Base-by-base conservation (phyloP, 2,113 vertebrate genomes). In the Tringa solitaria region DNA sequence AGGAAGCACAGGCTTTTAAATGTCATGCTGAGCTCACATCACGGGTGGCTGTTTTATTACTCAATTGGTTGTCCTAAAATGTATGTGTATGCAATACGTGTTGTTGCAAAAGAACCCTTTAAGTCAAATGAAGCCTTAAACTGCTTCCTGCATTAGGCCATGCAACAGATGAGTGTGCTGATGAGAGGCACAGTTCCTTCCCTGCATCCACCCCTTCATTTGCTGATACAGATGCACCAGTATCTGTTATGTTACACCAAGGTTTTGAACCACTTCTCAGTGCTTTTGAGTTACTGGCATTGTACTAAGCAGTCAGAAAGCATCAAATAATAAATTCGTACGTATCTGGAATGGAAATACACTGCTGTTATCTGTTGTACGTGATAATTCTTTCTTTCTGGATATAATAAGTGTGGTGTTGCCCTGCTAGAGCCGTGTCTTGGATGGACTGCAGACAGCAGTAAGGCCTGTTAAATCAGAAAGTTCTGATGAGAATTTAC, bases 61-160 rank as follows among this genome's bases (percentile, higher is more conserved):
- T 70, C 64, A 33, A 56, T 30, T 37, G 14, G 4, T 28, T 79
- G 19, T 37, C 6, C 80, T 77, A 26, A 27, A 72, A 37, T 2
- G 1, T 16, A 1, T 1, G 4, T 14, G 8, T 65, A 16, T 0
- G 0, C 12, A 9, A 1, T n/a, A 32, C 0, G 0, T 41, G 41
- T 26, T 77, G 32, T 69, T 72, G 41, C 24, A 80, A 32, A 85
- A 60, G 61, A 61, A 4, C 19, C 4, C 4, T 6, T 13, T 11
- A 26, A 51, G 22, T 14, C 27, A 46, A 11, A 14, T 5, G 35
- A 27, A 83, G 53, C 53, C 10, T 50, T 20, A 11, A 39, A 26
- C 17, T 26, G 28, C 15, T 14, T 1, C 2, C 4, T 54, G 7
- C 28, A 4, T 37, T 43, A 9, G 53, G 23, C 30, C 6, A 3